Evolutionary conservation across 1,140 invertebrate species (phyloP).

Genomic region (Drosophila eugracilis): DNA sequence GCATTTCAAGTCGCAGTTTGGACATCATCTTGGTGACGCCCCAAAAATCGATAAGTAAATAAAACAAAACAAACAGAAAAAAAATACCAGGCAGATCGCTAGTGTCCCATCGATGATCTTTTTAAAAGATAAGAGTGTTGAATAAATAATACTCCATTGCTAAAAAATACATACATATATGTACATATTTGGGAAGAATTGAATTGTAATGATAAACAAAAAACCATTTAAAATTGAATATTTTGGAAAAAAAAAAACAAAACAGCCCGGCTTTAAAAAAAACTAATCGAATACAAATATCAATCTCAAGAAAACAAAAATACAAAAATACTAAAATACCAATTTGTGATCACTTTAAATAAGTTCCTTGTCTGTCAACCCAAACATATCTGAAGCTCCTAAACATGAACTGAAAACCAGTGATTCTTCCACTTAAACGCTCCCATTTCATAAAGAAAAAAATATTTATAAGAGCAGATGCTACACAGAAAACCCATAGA

Average conservation of each 20-base stretch:
- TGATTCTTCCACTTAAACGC: constrained; percentile 4
- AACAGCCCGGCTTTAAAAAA: too few species aligned
- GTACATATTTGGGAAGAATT: constrained; percentile 3
- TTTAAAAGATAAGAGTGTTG: neutral
- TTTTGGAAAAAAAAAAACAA: too few species aligned
- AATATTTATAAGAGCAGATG: constrained; percentile 13
- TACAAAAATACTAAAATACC: too few species aligned
- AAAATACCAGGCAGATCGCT: constrained; percentile 2
- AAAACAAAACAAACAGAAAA: constrained; percentile 13
- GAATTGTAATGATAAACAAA: too few species aligned
- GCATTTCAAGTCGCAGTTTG: constrained; percentile 32
- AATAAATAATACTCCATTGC: neutral
- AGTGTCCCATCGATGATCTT: constrained; percentile 14
- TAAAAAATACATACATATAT: too few species aligned
- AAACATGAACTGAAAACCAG: neutral
- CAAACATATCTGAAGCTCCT: neutral
- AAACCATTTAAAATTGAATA: too few species aligned
- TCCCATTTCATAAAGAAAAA: constrained; percentile 1
- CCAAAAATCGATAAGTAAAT: constrained; percentile 36
- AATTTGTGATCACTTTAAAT: neutral
- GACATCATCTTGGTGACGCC: constrained; percentile 64
- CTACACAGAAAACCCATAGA: constrained; percentile 26
- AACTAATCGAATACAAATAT: too few species aligned
- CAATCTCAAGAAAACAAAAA: too few species aligned
- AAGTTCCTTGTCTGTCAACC: neutral